These are phyloP conservation scores for Eulemur albifrons DNA, from an alignment of 2,797 vertebrate species.

Conservation along the genomic window DNA sequence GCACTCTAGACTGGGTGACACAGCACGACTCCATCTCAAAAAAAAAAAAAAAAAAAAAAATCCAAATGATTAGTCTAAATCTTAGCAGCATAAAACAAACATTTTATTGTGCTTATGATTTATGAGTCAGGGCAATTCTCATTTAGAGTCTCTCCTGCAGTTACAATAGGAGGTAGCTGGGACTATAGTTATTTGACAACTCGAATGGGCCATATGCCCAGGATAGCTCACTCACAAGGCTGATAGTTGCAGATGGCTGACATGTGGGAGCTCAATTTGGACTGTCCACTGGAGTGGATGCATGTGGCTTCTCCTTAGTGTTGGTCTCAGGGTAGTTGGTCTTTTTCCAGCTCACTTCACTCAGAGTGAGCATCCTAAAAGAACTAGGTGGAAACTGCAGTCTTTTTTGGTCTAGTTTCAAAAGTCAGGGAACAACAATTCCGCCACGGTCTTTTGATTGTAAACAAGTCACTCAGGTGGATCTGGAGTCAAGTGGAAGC, in stretches of 20 bases:
- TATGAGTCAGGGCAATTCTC: not conserved
- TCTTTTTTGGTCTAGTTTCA: not conserved
- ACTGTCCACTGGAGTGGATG: not conserved
- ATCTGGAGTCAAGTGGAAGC: not conserved
- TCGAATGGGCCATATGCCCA: not conserved
- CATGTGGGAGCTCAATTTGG: not conserved
- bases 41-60: too few species aligned
- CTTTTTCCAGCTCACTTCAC: not conserved
- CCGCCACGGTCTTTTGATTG: not conserved
- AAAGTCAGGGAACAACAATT: not conserved
- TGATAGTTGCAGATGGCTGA: not conserved
- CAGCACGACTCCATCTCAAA: too few species aligned
- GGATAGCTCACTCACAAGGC: not conserved
- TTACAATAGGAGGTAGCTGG: not conserved
- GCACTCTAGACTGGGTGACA: too few species aligned
- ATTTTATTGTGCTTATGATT: not conserved
- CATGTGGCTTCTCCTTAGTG: not conserved
- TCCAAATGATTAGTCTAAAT: not conserved
- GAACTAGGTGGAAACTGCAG: not conserved
- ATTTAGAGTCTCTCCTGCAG: not conserved
- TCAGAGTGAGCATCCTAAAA: not conserved
- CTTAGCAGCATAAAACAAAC: not conserved
- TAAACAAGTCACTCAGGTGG: not conserved
- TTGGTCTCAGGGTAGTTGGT: not conserved
- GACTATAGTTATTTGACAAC: not conserved